These are phyloP conservation scores for Ormyrus thymus DNA, from an alignment of 2,888 invertebrate genomes.

Conservation along the genomic window DNA sequence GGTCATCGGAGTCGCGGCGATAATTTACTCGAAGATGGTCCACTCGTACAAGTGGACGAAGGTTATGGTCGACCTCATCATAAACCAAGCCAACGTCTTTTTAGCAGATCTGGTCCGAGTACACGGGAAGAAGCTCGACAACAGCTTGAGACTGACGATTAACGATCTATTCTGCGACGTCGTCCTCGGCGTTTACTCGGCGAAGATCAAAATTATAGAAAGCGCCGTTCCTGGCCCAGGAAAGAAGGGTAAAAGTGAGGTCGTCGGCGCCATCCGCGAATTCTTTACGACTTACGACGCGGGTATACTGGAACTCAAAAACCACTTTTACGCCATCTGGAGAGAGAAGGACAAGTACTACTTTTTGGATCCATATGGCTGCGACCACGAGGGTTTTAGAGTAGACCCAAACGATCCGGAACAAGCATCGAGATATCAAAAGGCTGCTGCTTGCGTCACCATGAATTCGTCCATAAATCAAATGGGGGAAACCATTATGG, in stretches of 20 bases:
- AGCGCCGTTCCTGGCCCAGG: conserved; percentile 67
- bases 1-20: conserved; percentile 65
- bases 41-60: conserved; percentile 69
- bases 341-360: conserved; percentile 68
- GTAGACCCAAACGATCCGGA: conserved; percentile 59
- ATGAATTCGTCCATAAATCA: conserved; percentile 70
- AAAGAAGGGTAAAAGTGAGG: conserved; percentile 61
- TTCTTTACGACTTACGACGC: conserved; percentile 62
- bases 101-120: conserved; percentile 67
- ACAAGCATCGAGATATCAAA: conserved; percentile 57
- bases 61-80: conserved; percentile 68
- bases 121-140: conserved; percentile 65
- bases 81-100: conserved; percentile 70
- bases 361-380: conserved; percentile 69
- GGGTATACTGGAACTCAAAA: conserved; percentile 69
- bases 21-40: conserved; percentile 68
- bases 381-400: conserved; percentile 68
- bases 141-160: conserved; percentile 63
- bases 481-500: conserved; percentile 64
- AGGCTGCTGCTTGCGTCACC: conserved; percentile 63
- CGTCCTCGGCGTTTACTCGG: conserved; percentile 69
- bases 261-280: conserved; percentile 63
- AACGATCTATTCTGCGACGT: conserved; percentile 68
- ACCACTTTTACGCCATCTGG: conserved; percentile 69
- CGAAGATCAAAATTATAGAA: conserved; percentile 66